phyloP scores from a whole-genome alignment of 2,797 vertebrate genomes.

The Spatula versicolor region DNA sequence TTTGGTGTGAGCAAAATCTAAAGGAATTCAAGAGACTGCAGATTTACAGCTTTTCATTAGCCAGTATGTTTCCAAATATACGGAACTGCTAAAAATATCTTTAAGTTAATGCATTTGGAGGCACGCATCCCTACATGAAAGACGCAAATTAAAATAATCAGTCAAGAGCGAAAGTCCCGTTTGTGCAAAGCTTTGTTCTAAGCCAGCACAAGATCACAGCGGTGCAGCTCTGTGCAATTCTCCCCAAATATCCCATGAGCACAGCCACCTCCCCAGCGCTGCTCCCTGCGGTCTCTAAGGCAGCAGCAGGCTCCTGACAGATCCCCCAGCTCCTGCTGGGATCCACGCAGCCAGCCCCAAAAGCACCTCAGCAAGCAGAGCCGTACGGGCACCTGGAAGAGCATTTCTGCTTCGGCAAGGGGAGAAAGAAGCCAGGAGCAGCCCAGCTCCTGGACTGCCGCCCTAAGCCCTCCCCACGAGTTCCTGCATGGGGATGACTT shows the following conservation, averaged over 20 bases:
- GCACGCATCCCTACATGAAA: not conserved
- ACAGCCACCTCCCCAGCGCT: not conserved
- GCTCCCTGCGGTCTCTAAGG: not conserved
- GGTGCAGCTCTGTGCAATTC: rapidly evolving
- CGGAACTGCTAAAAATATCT: not conserved
- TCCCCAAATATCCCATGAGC: rapidly evolving
- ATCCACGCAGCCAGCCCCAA: not conserved
- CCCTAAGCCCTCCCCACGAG: not conserved
- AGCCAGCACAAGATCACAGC: rapidly evolving
- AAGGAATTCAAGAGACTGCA: not conserved
- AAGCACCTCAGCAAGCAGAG: not conserved
- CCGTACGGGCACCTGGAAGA: not conserved
- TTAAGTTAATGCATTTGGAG: too few relatives aligned
- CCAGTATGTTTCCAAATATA: not conserved
- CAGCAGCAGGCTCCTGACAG: rapidly evolving
- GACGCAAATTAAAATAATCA: not conserved
- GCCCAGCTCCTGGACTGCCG: not conserved
- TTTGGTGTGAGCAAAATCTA: not conserved
- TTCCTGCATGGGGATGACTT: too few relatives aligned
- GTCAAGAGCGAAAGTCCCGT: not conserved
- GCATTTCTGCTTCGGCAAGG: not conserved
- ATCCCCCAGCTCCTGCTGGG: not conserved
- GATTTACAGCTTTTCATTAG: not conserved
- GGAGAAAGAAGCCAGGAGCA: rapidly evolving
- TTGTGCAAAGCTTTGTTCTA: rapidly evolving